Conservation (phyloP, 2,797 vertebrate genomes). For the Nothura maculosa region DNA sequence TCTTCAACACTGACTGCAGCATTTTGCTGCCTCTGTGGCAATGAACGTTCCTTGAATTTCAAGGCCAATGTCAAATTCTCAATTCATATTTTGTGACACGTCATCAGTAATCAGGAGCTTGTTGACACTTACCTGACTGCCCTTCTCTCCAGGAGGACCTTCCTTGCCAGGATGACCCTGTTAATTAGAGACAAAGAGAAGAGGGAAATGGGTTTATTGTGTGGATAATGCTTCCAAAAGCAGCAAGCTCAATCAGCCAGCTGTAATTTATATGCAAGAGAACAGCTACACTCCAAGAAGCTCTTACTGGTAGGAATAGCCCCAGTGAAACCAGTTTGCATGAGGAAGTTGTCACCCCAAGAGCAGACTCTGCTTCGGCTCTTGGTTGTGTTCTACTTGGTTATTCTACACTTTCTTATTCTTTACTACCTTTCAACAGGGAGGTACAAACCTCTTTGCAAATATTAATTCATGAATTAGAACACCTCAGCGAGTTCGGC, state of each 20-base stretch:
- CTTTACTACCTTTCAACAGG: not conserved
- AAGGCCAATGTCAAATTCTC: not conserved
- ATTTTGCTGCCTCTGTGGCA: not conserved
- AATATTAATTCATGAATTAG: not conserved
- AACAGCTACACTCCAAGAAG: not conserved
- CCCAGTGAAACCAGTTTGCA: not conserved
- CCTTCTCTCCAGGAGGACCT: constrained; percentile 95
- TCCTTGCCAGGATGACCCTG: constrained; percentile 99
- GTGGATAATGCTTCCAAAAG: not conserved
- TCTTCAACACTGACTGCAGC: not conserved
- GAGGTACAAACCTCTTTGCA: not conserved
- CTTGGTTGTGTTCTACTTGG: not conserved
- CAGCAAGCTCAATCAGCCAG: not conserved
- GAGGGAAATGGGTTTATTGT: not conserved
- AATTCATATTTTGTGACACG: not conserved
- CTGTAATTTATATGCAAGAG: not conserved
- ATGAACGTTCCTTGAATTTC: not conserved
- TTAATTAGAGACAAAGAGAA: not conserved
- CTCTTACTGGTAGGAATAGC: not conserved
- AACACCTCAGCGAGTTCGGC: not conserved
- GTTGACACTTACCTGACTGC: constrained; percentile 85
- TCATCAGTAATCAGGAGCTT: rapidly evolving
- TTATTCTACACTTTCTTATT: not conserved
- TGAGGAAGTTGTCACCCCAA: not conserved
- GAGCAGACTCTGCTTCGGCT: not conserved